Percentiles rank a stretch among this genome's conserved stretches.
Conservation (phyloP, 2,113 vertebrate species). For the Hirundichthys speculiger region DNA sequence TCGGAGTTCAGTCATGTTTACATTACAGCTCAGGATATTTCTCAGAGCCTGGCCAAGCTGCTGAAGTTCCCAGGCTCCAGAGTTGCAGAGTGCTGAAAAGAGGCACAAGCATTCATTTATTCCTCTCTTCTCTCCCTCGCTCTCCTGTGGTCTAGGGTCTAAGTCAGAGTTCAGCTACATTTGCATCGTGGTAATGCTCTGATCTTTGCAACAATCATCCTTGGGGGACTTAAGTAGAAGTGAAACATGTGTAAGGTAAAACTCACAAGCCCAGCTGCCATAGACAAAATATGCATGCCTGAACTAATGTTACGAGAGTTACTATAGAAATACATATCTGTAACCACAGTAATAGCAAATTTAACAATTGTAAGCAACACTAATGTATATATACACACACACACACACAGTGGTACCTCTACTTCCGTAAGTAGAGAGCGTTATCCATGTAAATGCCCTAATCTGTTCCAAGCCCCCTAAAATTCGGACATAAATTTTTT, state of each 20-base stretch:
- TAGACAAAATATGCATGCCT: conserved; percentile 10
- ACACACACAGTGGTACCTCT: too few species aligned
- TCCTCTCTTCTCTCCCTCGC: conserved; percentile 55
- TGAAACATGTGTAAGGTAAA: conserved; percentile 37
- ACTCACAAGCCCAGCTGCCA: conserved; percentile 33
- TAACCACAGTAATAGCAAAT: conserved; percentile 13
- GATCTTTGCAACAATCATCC: conserved; percentile 44
- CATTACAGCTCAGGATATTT: conserved; percentile 85
- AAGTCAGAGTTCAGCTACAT: conserved; percentile 73
- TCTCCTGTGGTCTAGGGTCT: conserved; percentile 46
- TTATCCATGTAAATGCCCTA: too few species aligned
- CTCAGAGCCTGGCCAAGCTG: conserved; percentile 77
- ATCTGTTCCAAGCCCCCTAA: too few species aligned
- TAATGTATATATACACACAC: background rate
- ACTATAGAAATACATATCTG: conserved; percentile 17
- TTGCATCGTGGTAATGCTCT: conserved; percentile 68
- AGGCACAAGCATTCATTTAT: conserved; percentile 72
- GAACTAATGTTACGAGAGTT: background rate
- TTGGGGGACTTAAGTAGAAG: conserved; percentile 31
- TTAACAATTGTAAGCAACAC: background rate
- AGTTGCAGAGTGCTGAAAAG: conserved; percentile 72
- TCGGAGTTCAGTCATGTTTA: conserved; percentile 86
- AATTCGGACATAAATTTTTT: too few species aligned
- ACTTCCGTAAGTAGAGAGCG: too few species aligned
- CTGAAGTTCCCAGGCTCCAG: conserved; percentile 82